Conservation (phyloP, 2,113 vertebrate genomes). For the Uria lomvia region DNA sequence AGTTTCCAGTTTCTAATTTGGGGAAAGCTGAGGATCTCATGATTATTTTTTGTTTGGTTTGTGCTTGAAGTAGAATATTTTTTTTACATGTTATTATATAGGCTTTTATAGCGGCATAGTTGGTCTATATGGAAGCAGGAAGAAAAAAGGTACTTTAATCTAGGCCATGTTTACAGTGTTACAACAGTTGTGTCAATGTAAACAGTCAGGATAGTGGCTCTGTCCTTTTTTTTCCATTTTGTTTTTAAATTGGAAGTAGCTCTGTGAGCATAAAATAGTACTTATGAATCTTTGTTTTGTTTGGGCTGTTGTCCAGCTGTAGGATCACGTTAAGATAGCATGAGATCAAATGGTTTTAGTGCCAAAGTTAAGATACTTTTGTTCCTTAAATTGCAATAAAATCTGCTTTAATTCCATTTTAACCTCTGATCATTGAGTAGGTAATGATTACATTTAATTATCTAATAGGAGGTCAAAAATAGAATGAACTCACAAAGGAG, state of each 20-base stretch:
- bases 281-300: neutral
- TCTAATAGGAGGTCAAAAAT: neutral
- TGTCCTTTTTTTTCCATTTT: neutral
- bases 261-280: neutral
- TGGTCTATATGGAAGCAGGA: neutral
- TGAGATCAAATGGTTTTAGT: neutral
- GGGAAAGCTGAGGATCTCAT: neutral
- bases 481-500: neutral
- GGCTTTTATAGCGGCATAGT: neutral
- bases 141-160: neutral
- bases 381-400: neutral
- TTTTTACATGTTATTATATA: neutral
- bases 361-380: neutral
- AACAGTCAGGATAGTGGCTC: neutral
- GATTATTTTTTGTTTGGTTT: neutral
- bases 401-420: neutral
- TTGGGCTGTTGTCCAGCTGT: neutral
- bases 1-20: neutral
- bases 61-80: neutral
- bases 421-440: neutral
- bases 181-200: neutral
- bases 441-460: constrained; percentile 20
- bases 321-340: neutral
- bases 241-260: neutral
- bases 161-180: neutral